Conservation (phyloP, 2,797 vertebrate species). For the Ispidina lecontei region DNA sequence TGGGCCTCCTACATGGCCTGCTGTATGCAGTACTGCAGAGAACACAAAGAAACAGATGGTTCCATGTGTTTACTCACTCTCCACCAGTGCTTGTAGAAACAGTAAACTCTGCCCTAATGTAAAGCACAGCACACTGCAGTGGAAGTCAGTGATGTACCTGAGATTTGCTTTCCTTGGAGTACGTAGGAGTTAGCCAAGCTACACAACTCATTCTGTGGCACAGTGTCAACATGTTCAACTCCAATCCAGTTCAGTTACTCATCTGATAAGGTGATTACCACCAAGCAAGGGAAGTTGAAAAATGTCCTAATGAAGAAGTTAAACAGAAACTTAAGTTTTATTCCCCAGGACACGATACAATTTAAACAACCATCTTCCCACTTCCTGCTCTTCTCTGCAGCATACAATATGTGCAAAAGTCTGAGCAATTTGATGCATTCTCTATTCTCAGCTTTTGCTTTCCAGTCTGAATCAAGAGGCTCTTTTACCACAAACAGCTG, state of each 20-base stretch:
- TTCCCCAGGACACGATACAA: not conserved
- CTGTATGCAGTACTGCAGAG: not conserved
- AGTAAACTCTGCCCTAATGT: not conserved
- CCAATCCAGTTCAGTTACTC: not conserved
- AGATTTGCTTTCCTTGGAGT: not conserved
- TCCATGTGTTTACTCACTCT: rapidly evolving
- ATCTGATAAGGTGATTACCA: not conserved
- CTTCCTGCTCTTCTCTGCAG: not conserved
- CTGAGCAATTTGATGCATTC: not conserved
- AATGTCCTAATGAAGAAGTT: not conserved
- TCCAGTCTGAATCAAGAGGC: not conserved
- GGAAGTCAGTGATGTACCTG: not conserved
- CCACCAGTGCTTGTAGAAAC: not conserved
- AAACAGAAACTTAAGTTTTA: not conserved
- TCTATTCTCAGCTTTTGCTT: not conserved
- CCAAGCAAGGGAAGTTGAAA: not conserved
- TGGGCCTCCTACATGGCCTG: not conserved
- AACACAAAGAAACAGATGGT: not conserved
- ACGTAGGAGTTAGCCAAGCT: not conserved
- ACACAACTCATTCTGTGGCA: not conserved
- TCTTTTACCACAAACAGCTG: not conserved
- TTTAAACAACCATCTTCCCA: not conserved
- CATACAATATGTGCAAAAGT: not conserved
- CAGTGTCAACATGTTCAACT: not conserved
- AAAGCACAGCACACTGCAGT: not conserved